Percentiles rank a stretch among this genome's conserved stretches.
Conservation (phyloP, 1,140 invertebrate genomes). For the Cotesia typhae region DNA sequence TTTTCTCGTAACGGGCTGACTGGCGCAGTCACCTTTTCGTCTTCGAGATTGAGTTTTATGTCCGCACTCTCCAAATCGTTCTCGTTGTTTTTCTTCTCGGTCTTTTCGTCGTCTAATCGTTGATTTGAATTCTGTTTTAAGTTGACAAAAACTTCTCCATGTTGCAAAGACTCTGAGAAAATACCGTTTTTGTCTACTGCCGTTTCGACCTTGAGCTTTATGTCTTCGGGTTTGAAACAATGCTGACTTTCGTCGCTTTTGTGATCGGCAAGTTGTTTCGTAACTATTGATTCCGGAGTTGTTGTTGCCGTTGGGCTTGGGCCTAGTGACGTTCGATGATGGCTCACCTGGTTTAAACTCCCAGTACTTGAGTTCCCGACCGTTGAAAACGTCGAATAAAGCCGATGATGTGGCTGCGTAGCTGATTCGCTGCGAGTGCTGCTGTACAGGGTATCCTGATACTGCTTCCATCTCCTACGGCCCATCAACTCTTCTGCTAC, state of each 20-base stretch:
- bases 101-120: slow-evolving; percentile 27
- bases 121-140: slow-evolving; percentile 26
- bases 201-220: slow-evolving; percentile 41
- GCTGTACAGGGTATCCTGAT: slow-evolving; percentile 81
- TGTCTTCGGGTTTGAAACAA: slow-evolving; percentile 23
- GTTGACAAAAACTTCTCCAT: slow-evolving; percentile 24
- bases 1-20: slow-evolving; percentile 53
- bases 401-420: slow-evolving; percentile 72
- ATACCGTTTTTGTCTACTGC: slow-evolving; percentile 31
- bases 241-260: slow-evolving; percentile 36
- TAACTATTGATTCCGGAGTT: slow-evolving; percentile 41
- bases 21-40: slow-evolving; percentile 38
- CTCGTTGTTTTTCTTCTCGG: slow-evolving; percentile 52
- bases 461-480: slow-evolving; percentile 91
- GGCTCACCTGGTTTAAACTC: slow-evolving; percentile 32
- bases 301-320: slow-evolving; percentile 40
- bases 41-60: slow-evolving; percentile 53
- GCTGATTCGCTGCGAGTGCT: slow-evolving; percentile 75
- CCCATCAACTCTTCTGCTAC: slow-evolving; percentile 96
- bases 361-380: slow-evolving; percentile 39
- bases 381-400: slow-evolving; percentile 57
- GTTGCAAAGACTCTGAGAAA: slow-evolving; percentile 30
- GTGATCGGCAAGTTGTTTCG: slow-evolving; percentile 42
- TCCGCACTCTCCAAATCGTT: slow-evolving; percentile 35
- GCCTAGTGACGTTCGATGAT: slow-evolving; percentile 42